Base-by-base conservation (phyloP, 1,140 invertebrate species). In the Lordiphosa mommai region DNA sequence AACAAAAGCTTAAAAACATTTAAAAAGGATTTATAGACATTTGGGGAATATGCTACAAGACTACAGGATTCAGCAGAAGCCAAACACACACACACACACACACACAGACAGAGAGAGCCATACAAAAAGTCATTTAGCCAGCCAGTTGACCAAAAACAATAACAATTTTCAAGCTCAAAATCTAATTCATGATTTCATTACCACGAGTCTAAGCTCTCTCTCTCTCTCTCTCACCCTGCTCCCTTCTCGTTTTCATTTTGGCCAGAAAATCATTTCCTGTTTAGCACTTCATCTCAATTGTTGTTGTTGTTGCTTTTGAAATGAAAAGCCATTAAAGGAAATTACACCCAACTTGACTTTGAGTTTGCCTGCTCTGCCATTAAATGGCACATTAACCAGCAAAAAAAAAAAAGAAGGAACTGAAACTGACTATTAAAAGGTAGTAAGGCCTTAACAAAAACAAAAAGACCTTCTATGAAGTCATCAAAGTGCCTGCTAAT, bases 1-100 rank as follows among this genome's bases (percentile, higher is more conserved):
- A 84, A 84, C 77, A 84, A 84, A 84, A 84, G 77, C 77, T 84
- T 84, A 84, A 84, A 82, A 84, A 84, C 77, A 84, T 84, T 84
- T 84, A 84, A 84, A 80, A 84, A 82, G 77, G 77, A 84, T 84
- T 84, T 84, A 84, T 84, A 84, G 77, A 84, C 77, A 84, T 84
- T 84, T 84, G 77, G 77, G 77, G 77, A 84, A 84, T 84, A 84
- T 84, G 77, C 67, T 64, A 57, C 61, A 63, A 66, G 63, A 72
- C 57, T 55, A 49, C 38, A 60, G 53, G 55, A 68, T 34, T 37
- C 56, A 36, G 52, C 56, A 65, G 67, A 36, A 55, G 60, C 20
- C 16, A 10, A 56, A 37, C 33, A 38, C 48, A 37, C 17, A 50
- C 34, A 50, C 13, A 23, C 29, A 13, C 4, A 40, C 47, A 32